Evolutionary conservation across 2,888 invertebrate species (phyloP).

Genomic region (Psylliodes chrysocephalus): DNA sequence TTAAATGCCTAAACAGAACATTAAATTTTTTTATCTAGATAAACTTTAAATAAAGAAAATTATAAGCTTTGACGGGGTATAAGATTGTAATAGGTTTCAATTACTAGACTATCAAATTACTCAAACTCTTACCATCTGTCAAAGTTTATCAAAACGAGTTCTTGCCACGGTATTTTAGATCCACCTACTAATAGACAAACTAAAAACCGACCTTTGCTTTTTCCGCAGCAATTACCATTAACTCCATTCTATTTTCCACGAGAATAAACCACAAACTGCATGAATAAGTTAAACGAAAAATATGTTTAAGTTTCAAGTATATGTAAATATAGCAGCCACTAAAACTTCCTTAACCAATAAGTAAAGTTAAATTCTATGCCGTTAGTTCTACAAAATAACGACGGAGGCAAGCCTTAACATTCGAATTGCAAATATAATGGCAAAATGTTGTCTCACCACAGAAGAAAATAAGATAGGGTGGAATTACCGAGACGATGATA

Average conservation of each 20-base stretch:
- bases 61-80: too few relatives aligned
- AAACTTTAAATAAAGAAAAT: too few relatives aligned
- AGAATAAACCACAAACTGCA: constrained; percentile 25
- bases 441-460: constrained; percentile 54
- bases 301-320: constrained; percentile 41
- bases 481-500: constrained; percentile 19
- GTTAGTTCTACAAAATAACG: constrained; percentile 50
- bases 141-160: too few relatives aligned
- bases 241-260: constrained; percentile 5
- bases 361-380: constrained; percentile 50
- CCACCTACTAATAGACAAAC: too few relatives aligned
- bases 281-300: constrained; percentile 38
- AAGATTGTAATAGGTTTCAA: too few relatives aligned
- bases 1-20: too few relatives aligned
- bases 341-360: constrained; percentile 48
- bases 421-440: constrained; percentile 61
- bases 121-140: too few relatives aligned
- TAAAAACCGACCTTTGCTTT: not conserved
- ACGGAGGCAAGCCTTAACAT: constrained; percentile 52
- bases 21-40: too few relatives aligned
- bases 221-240: constrained; percentile 31
- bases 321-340: constrained; percentile 47
- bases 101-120: too few relatives aligned
- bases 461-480: constrained; percentile 32
- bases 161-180: too few relatives aligned